Conservation (phyloP, 2,113 vertebrate species). For the Plecturocebus donacophilus region DNA sequence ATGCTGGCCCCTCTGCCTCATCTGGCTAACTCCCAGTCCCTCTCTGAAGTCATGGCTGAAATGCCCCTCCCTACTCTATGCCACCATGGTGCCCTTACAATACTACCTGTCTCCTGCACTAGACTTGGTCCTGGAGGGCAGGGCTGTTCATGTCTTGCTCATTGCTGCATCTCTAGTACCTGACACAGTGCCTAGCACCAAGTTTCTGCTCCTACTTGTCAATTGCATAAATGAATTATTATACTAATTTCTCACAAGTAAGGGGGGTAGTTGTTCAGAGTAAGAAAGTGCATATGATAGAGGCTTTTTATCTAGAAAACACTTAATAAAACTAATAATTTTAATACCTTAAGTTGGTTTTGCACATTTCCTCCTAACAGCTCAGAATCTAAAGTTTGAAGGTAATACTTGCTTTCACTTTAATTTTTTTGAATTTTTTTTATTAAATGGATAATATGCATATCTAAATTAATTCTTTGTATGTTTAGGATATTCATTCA, state of each 20-base stretch:
- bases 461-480: constrained; percentile 9
- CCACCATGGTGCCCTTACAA: neutral
- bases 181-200: neutral
- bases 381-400: constrained; percentile 42
- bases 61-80: neutral
- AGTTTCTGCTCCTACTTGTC: constrained; percentile 4
- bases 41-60: neutral
- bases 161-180: neutral
- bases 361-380: neutral
- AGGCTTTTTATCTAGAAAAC: constrained; percentile 13
- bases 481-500: neutral
- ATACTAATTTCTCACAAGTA: constrained; percentile 12
- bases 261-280: neutral
- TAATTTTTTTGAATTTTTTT: constrained; percentile 48
- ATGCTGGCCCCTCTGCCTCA: neutral
- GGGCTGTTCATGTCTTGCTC: constrained; percentile 8
- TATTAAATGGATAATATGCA: neutral
- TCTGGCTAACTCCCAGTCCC: neutral
- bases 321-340: constrained; percentile 43
- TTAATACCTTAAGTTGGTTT: constrained; percentile 22
- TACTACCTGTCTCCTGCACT: neutral
- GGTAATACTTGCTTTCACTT: constrained; percentile 6
- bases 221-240: constrained; percentile 35
- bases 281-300: neutral
- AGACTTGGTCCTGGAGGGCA: neutral